phyloP scores from a whole-genome alignment of 2,888 invertebrate genomes.

The Psylliodes chrysocephalus region DNA sequence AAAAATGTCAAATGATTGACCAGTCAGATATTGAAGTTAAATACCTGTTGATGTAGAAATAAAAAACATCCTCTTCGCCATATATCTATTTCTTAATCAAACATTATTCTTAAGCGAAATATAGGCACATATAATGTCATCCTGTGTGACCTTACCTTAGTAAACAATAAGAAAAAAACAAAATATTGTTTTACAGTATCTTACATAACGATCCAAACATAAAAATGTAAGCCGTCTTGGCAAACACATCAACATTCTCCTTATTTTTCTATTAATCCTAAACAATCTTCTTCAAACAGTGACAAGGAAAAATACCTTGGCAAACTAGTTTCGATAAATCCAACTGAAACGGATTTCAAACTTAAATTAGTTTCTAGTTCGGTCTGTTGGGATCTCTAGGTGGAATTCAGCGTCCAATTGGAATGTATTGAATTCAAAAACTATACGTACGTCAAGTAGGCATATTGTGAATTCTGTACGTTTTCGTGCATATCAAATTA shows the following conservation, averaged over 20 bases:
- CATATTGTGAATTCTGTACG: slow-evolving; percentile 37
- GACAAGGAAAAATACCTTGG: slow-evolving; percentile 21
- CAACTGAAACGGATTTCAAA: slow-evolving; percentile 56
- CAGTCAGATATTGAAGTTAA: too few relatives aligned
- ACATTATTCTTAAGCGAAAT: too few relatives aligned
- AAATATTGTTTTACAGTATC: too few relatives aligned
- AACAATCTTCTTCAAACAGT: slow-evolving; percentile 9
- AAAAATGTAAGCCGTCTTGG: too few relatives aligned
- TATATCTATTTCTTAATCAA: too few relatives aligned
- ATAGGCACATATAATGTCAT: too few relatives aligned
- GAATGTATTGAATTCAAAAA: slow-evolving; percentile 52
- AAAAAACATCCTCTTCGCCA: too few relatives aligned
- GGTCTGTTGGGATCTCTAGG: slow-evolving; percentile 54
- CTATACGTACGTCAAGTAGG: slow-evolving; percentile 37
- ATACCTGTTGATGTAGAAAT: too few relatives aligned
- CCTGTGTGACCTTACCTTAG: too few relatives aligned
- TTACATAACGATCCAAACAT: too few relatives aligned
- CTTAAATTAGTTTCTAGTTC: slow-evolving; percentile 58
- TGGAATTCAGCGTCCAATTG: slow-evolving; percentile 53
- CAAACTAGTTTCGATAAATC: slow-evolving; percentile 49
- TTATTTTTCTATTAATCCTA: slow-evolving; percentile 6
- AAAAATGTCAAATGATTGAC: too few relatives aligned
- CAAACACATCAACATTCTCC: neutral
- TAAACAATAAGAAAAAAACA: too few relatives aligned
- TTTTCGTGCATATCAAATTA: slow-evolving; percentile 39